These are phyloP conservation scores for Schrankia costaestrigalis DNA, from an alignment of 2,888 invertebrate species.

Conservation along the genomic window DNA sequence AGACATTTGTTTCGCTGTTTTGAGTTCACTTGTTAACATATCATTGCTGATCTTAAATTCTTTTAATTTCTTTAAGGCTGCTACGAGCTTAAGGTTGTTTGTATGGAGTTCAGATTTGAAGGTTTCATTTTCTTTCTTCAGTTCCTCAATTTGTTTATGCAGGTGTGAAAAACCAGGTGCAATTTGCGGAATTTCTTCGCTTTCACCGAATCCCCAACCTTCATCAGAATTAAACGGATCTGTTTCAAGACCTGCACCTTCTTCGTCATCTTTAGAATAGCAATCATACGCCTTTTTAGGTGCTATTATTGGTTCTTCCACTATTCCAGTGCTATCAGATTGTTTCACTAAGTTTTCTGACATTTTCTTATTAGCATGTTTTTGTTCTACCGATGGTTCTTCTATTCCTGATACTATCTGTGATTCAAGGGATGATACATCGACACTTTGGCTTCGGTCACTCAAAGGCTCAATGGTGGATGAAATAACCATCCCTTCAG, in stretches of 20 bases:
- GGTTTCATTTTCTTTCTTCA: conserved; percentile 80
- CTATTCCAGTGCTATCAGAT: conserved; percentile 24
- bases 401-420: conserved; percentile 60
- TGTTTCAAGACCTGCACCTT: conserved; percentile 27
- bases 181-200: conserved; percentile 50
- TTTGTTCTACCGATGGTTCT: conserved; percentile 27
- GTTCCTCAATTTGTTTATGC: conserved; percentile 79
- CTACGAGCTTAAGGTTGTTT: conserved; percentile 86
- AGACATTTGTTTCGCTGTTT: conserved; percentile 72
- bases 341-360: conserved; percentile 41
- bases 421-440: conserved; percentile 60
- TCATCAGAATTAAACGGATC: conserved; percentile 73
- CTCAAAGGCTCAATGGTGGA: conserved; percentile 67
- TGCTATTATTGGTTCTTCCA: conserved; percentile 63
- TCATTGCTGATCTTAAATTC: conserved; percentile 88
- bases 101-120: conserved; percentile 83
- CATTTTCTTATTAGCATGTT: conserved; percentile 37
- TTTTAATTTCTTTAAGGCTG: conserved; percentile 91
- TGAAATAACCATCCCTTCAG: conserved; percentile 74
- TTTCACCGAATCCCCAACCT: conserved; percentile 67
- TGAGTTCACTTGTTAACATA: conserved; percentile 77
- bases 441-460: conserved; percentile 41
- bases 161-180: conserved; percentile 76
- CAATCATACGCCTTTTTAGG: conserved; percentile 80
- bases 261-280: conserved; percentile 51